A percentile compares a stretch with the other conserved stretches of the same genome.
phyloP scores from a whole-genome alignment of 2,797 vertebrate genomes.

The Peromyscus nudipes region DNA sequence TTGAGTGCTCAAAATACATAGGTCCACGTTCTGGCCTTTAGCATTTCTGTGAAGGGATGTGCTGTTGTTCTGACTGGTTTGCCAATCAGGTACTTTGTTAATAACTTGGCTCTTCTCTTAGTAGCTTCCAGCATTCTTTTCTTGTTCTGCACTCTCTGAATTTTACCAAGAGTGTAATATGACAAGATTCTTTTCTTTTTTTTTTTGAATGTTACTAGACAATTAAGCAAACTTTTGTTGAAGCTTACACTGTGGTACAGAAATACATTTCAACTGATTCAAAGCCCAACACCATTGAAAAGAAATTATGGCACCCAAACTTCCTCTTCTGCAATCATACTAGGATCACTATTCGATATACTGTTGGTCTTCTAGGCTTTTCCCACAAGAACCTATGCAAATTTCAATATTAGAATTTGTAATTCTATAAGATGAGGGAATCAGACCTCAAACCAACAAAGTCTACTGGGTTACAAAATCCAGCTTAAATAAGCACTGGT shows the following conservation, averaged over 20 bases:
- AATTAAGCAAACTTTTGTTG: constrained; percentile 93
- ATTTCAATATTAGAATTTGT: constrained; percentile 82
- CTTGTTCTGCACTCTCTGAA: not conserved
- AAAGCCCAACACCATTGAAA: constrained; percentile 94
- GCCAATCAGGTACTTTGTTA: too few relatives aligned
- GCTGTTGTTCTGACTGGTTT: not conserved
- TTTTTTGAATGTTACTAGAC: too few relatives aligned
- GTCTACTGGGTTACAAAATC: constrained; percentile 84
- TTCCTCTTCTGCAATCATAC: constrained; percentile 86
- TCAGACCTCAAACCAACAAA: constrained; percentile 88
- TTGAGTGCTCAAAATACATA: not conserved
- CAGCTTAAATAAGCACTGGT: constrained; percentile 86
- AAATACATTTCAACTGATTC: constrained; percentile 96
- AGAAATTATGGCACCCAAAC: constrained; percentile 93
- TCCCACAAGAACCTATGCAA: constrained; percentile 79
- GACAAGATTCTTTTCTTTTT: too few relatives aligned
- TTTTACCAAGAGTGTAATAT: not conserved
- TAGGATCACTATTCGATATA: constrained; percentile 84
- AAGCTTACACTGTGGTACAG: constrained; percentile 96
- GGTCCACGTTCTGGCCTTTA: not conserved
- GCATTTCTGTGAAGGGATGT: not conserved
- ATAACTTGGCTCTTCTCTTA: not conserved
- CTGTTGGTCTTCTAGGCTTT: constrained; percentile 83
- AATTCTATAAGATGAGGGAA: constrained; percentile 70
- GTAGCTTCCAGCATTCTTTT: not conserved